phyloP scores from a whole-genome alignment of 2,797 vertebrate genomes.

The Muscicapa comitata region DNA sequence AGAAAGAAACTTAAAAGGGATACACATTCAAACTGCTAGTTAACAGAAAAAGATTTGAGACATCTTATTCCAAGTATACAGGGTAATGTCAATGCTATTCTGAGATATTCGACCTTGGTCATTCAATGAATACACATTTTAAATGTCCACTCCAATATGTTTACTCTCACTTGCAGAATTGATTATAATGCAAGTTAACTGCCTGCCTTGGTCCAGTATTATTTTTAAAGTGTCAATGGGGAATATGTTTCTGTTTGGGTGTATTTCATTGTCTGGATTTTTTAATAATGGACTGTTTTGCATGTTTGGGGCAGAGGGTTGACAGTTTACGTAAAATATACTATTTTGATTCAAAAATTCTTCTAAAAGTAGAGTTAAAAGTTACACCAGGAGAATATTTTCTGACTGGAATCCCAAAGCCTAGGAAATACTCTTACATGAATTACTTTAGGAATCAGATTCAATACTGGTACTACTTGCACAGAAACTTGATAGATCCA shows the following conservation, averaged over 20 bases:
- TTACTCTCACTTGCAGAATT: neutral
- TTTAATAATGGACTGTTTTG: neutral
- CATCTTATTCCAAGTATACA: neutral
- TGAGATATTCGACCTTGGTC: neutral
- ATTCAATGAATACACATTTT: neutral
- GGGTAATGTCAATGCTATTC: neutral
- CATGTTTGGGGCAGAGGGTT: accelerated
- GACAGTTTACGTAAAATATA: neutral
- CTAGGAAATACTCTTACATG: neutral
- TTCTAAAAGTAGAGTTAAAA: neutral
- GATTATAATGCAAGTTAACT: neutral
- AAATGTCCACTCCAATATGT: neutral
- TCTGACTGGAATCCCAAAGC: neutral
- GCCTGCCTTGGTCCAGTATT: neutral
- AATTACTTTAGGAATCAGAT: neutral
- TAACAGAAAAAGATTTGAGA: neutral
- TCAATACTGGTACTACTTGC: neutral
- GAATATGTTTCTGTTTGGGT: neutral
- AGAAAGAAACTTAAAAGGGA: neutral
- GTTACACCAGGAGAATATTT: neutral
- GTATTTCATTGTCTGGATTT: neutral
- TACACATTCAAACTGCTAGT: neutral
- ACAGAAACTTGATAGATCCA: neutral
- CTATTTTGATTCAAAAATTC: neutral
- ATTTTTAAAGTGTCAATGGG: neutral